Percentiles rank a stretch among this genome's conserved stretches.
Evolutionary conservation across 2,888 invertebrate genomes (phyloP).

Genomic region (Tipula lateralis): DNA sequence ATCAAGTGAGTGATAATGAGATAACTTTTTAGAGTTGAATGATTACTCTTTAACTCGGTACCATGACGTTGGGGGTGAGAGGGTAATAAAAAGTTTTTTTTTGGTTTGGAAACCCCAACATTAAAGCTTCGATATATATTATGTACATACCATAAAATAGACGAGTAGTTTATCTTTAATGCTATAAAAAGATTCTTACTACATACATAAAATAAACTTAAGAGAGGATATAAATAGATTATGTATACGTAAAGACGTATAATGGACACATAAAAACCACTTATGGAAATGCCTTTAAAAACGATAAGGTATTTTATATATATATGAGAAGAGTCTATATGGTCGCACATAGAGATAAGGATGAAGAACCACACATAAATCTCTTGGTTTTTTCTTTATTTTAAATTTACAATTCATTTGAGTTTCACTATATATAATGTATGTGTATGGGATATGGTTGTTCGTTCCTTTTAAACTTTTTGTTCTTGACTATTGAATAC

Average conservation of each 20-base stretch:
- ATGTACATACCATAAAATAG: background rate
- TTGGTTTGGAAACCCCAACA: background rate
- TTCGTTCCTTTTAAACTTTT: background rate
- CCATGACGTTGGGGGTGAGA: background rate
- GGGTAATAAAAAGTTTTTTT: background rate
- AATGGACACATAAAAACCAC: constrained; percentile 24
- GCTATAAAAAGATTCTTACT: background rate
- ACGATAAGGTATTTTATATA: background rate
- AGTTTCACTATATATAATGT: background rate
- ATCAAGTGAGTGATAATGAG: constrained; percentile 24
- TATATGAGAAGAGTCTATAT: background rate
- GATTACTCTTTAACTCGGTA: background rate
- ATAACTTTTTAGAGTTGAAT: constrained; percentile 24
- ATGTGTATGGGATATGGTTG: background rate
- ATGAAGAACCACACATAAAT: constrained; percentile 19
- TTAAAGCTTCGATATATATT: background rate
- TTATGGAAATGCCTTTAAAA: background rate
- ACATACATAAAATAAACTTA: background rate
- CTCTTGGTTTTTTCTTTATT: background rate
- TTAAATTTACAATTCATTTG: constrained; percentile 24
- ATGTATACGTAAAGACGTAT: background rate
- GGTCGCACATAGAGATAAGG: background rate
- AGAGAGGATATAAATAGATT: background rate
- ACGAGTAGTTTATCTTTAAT: constrained; percentile 15
- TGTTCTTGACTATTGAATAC: background rate